Conservation (phyloP, 2,888 invertebrate genomes). For the Junonia oenone region DNA sequence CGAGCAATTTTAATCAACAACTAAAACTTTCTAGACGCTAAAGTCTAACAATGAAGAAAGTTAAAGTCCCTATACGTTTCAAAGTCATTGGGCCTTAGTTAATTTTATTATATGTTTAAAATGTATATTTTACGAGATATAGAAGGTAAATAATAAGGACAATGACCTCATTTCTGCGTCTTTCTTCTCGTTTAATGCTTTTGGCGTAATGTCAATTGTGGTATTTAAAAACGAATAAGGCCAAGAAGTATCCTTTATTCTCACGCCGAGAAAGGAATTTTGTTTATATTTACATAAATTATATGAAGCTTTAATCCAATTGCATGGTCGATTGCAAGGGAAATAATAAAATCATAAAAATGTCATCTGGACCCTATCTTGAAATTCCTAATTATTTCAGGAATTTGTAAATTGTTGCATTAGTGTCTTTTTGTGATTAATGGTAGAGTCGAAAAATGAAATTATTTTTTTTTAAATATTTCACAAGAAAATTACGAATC, state of each 20-base stretch:
- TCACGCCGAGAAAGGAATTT: not conserved
- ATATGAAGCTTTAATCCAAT: not conserved
- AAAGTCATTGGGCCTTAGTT: too few species aligned
- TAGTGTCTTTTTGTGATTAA: too few species aligned
- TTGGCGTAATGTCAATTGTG: constrained; percentile 53
- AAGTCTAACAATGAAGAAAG: too few species aligned
- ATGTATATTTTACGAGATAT: not conserved
- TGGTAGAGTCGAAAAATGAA: too few species aligned
- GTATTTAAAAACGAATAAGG: constrained; percentile 34
- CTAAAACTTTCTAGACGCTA: too few species aligned
- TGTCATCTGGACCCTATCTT: too few species aligned
- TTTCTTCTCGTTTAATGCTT: constrained; percentile 37
- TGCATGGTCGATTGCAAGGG: not conserved
- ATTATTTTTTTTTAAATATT: too few species aligned
- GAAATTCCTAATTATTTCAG: too few species aligned
- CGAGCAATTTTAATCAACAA: too few species aligned
- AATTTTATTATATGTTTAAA: constrained; percentile 1
- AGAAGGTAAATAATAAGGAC: constrained; percentile 32
- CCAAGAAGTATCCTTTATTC: constrained; percentile 30
- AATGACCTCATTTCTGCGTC: constrained; percentile 41
- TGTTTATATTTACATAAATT: not conserved
- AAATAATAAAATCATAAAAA: not conserved
- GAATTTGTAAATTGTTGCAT: too few species aligned
- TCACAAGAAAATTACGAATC: too few species aligned
- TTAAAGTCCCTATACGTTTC: too few species aligned